Conservation (phyloP, 1,140 invertebrate genomes). For the Frieseomelitta varia region DNA sequence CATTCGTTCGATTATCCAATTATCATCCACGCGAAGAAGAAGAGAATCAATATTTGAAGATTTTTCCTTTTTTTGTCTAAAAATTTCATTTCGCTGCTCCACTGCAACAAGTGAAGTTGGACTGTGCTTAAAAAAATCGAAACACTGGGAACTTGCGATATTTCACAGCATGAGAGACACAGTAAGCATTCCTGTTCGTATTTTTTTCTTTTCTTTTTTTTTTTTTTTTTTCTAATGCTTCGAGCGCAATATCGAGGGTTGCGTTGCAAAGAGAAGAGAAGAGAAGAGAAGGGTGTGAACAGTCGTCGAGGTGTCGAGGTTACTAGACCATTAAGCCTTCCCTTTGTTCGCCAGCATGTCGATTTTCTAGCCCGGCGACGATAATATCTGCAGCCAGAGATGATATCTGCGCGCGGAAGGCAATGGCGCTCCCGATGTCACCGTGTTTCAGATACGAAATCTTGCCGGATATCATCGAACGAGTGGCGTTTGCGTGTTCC, state of each 20-base stretch:
- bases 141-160: background rate
- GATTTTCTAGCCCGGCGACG: constrained; percentile 24
- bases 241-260: background rate
- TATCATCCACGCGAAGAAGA: no score
- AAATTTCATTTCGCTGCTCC: no score
- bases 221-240: background rate
- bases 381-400: constrained; percentile 39
- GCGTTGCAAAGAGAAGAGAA: background rate
- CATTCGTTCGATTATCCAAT: no score
- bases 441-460: constrained; percentile 10
- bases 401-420: constrained; percentile 10
- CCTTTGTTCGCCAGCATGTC: constrained; percentile 30
- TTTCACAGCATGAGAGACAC: background rate
- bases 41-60: no score
- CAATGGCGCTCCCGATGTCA: background rate
- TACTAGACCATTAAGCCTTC: constrained; percentile 21
- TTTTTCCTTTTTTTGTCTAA: no score
- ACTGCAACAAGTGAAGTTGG: no score
- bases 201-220: background rate
- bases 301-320: background rate
- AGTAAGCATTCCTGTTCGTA: no score
- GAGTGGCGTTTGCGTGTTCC: no score
- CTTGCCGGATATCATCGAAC: background rate
- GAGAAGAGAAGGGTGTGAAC: background rate
- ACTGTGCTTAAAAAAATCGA: no score